Evolutionary conservation across 2,888 invertebrate species (phyloP), one percentile per base, ranked within the genome.

Genomic region (Lamellibrachia satsuma): DNA sequence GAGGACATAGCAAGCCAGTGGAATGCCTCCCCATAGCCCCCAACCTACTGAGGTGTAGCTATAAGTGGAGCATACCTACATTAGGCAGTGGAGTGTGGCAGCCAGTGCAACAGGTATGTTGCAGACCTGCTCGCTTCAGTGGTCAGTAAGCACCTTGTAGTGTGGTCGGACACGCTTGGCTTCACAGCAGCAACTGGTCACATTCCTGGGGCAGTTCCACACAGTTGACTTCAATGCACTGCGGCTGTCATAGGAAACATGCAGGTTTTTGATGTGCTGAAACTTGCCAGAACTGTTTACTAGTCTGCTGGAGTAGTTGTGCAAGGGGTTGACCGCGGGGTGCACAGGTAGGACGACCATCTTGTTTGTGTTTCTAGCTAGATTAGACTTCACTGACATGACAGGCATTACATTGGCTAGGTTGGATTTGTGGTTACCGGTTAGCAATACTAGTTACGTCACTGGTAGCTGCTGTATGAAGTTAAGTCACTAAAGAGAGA

Each of bases 201-300:
- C 75, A 75, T 75, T 75, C 75, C 75, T 22, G 75, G 75, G 75
- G 15, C 22, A 22, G 75, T 75, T 75, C 75, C 75, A n/a, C 75
- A 75, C 22, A n/a, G 75, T n/a, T n/a, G 75, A 75, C 75, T 75
- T 6, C 22, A 75, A 6, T 22, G 22, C 22, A 22, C 75, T n/a
- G n/a, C 6, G 75, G 75, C 75, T 75, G 75, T 22, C 22, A 75
- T 75, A 75, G 11, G 15, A 75, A 75, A 75, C 75, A 75, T 75
- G 75, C 75, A 15, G n/a, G 75, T 75, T 75, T 75, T 75, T 75
- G 75, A 75, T 75, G 75, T 75, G 75, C 75, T 75, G 75, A 75
- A 75, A 75, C 75, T 75, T 75, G 75, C n/a, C 75, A 75, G 15
- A 75, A 75, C 75, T 75, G 75, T 75, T 75, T 75, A 75, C 75